These are phyloP conservation scores for Phoxinus dragarum DNA, from an alignment of 2,797 vertebrate species.

Conservation along the genomic window DNA sequence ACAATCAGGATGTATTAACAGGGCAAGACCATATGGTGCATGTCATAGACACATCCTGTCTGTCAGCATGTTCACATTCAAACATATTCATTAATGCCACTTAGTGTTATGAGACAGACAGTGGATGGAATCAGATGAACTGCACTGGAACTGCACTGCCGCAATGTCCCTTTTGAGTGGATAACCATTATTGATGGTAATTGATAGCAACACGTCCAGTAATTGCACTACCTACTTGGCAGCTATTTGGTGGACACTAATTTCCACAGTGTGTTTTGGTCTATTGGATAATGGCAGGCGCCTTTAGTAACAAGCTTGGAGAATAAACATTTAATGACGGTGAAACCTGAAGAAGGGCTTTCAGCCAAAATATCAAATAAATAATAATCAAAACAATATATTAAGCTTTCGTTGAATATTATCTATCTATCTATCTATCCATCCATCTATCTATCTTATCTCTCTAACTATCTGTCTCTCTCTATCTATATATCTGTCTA, in stretches of 20 bases:
- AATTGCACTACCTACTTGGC: slow-evolving; percentile 31
- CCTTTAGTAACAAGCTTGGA: not conserved
- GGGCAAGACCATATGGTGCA: slow-evolving; percentile 37
- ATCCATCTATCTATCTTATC: not conserved
- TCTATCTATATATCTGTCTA: not conserved
- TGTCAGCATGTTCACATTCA: slow-evolving; percentile 39
- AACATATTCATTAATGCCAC: slow-evolving; percentile 47
- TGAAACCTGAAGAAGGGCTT: not conserved
- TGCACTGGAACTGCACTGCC: not conserved
- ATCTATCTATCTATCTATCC: not conserved
- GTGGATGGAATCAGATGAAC: slow-evolving; percentile 12
- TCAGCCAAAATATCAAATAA: not conserved
- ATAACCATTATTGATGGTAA: slow-evolving; percentile 31
- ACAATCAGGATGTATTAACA: slow-evolving; percentile 39
- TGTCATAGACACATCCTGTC: slow-evolving; percentile 30
- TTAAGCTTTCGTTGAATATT: not conserved
- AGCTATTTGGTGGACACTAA: slow-evolving; percentile 19
- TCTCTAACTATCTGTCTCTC: not conserved
- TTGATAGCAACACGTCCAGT: slow-evolving; percentile 25
- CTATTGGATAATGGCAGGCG: slow-evolving; percentile 17
- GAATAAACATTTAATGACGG: slow-evolving; percentile 27
- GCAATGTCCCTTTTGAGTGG: not conserved
- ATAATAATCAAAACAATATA: not conserved
- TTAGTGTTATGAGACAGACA: slow-evolving; percentile 33
- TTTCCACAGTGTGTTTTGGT: slow-evolving; percentile 15